phyloP scores from a whole-genome alignment of 2,797 vertebrate species.

The Rhinogobio ventralis region DNA sequence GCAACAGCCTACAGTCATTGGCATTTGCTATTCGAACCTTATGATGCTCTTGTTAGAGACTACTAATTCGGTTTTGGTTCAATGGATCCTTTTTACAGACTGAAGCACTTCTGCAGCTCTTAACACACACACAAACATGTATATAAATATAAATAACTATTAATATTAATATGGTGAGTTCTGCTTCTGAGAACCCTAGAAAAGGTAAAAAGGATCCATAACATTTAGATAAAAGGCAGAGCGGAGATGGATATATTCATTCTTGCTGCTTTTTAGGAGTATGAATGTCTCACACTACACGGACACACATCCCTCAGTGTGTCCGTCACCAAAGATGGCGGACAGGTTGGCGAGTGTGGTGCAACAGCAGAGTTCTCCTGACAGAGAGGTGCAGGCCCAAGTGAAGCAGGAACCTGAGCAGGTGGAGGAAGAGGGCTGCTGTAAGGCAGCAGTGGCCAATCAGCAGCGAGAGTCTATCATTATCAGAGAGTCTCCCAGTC shows the following conservation, averaged over 20 bases:
- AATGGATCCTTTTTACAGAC: neutral
- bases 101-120: too few species aligned
- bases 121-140: too few species aligned
- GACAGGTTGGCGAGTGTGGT: constrained; percentile 77
- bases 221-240: neutral
- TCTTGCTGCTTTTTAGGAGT: constrained; percentile 67
- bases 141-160: too few species aligned
- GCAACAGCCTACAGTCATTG: constrained; percentile 41
- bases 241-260: neutral
- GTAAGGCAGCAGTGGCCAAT: constrained; percentile 71
- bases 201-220: neutral
- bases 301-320: constrained; percentile 82
- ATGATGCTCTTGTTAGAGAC: neutral
- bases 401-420: constrained; percentile 66
- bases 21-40: neutral
- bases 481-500: constrained; percentile 89
- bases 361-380: constrained; percentile 72
- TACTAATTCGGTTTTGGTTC: neutral
- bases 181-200: neutral
- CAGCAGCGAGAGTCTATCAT: constrained; percentile 85
- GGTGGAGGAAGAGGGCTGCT: constrained; percentile 77
- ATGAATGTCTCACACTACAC: constrained; percentile 84
- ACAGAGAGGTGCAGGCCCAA: constrained; percentile 71
- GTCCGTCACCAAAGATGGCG: constrained; percentile 86
- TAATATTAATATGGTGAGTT: too few species aligned